These are phyloP conservation scores for Caenorhabditis tropicalis DNA, from an alignment of 1,140 invertebrate species.

Conservation along the genomic window DNA sequence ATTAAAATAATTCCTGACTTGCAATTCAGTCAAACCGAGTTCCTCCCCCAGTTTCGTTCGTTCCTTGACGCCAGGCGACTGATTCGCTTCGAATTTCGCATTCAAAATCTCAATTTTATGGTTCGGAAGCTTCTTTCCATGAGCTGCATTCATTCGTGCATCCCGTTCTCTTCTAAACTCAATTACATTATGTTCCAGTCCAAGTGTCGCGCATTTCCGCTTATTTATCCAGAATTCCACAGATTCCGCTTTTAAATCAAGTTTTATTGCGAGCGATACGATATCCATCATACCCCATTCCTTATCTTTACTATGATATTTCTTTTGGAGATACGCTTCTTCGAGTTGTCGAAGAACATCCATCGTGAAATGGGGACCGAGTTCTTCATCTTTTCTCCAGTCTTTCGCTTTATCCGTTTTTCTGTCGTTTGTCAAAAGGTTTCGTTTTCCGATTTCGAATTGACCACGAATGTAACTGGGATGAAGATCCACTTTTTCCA, in stretches of 20 bases:
- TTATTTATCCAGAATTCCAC: neutral
- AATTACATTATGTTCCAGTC: neutral
- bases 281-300: neutral
- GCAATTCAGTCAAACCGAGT: neutral
- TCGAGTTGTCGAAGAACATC: neutral
- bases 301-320: neutral
- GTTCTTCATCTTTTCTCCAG: neutral
- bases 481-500: neutral
- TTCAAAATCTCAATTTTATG: neutral
- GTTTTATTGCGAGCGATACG: neutral
- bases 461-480: neutral
- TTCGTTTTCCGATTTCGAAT: neutral
- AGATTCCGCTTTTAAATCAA: neutral
- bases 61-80: neutral
- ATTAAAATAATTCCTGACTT: constrained; percentile 10
- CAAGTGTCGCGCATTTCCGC: neutral
- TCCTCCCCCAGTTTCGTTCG: neutral
- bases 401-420: neutral
- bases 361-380: neutral
- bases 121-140: neutral
- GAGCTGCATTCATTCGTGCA: neutral
- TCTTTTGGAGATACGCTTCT: neutral
- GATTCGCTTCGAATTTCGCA: neutral
- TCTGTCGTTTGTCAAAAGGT: too few species aligned
- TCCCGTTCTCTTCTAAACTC: neutral